These are phyloP conservation scores for Eudyptes chrysolophus DNA, from an alignment of 2,113 vertebrate species.

Conservation along the genomic window DNA sequence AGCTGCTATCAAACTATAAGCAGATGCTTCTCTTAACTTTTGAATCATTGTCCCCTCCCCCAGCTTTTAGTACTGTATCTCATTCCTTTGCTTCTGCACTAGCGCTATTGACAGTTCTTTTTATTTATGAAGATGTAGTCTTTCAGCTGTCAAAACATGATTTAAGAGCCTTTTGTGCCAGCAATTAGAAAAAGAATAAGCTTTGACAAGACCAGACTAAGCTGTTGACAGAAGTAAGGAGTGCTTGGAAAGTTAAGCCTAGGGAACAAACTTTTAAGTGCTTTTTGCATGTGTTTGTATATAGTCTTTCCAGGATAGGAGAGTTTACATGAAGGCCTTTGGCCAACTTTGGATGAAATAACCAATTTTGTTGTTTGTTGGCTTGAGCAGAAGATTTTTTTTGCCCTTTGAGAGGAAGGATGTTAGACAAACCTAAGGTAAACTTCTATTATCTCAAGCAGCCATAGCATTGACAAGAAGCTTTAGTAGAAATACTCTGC, in stretches of 20 bases:
- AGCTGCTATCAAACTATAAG: background rate
- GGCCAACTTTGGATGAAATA: background rate
- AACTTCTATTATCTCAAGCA: background rate
- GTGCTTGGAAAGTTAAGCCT: background rate
- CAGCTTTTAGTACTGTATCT: background rate
- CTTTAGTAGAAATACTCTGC: background rate
- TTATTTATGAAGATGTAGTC: background rate
- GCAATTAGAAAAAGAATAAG: background rate
- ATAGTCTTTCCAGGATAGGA: background rate
- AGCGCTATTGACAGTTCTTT: background rate
- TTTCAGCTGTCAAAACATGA: conserved; percentile 19
- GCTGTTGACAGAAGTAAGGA: background rate
- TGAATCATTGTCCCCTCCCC: background rate
- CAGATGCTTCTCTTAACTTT: conserved; percentile 37
- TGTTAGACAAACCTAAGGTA: background rate
- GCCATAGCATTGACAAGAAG: background rate
- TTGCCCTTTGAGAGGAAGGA: background rate
- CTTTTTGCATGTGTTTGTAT: background rate
- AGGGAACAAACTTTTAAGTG: background rate
- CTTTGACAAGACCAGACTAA: background rate
- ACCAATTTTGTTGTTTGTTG: background rate
- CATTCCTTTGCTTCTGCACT: background rate
- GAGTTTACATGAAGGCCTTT: background rate
- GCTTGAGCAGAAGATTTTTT: background rate
- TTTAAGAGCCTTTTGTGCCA: background rate